A percentile compares a stretch with the other conserved stretches of the same genome.
Evolutionary conservation across 2,113 vertebrate species (phyloP).

Genomic region (Poicephalus meyeri): DNA sequence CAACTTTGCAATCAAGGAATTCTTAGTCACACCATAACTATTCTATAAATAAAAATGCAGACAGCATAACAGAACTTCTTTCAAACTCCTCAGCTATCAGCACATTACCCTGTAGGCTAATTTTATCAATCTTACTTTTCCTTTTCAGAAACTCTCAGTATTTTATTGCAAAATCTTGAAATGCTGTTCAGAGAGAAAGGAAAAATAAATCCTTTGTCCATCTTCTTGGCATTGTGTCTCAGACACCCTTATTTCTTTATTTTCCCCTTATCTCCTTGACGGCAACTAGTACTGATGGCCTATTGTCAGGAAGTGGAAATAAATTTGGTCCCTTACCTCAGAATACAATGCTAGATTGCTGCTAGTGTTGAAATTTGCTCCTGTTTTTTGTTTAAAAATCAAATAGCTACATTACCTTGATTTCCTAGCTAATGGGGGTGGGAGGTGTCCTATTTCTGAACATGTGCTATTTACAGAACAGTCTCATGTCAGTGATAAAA

Average conservation of each 20-base stretch:
- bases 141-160: not conserved
- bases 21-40: not conserved
- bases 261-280: not conserved
- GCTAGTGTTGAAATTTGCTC: not conserved
- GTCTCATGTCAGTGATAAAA: conserved; percentile 49
- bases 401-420: conserved; percentile 17
- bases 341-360: not conserved
- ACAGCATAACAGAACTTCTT: not conserved
- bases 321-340: not conserved
- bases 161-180: not conserved
- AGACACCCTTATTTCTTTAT: not conserved
- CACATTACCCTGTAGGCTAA: not conserved
- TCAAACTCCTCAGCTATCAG: not conserved
- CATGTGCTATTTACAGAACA: conserved; percentile 51
- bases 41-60: not conserved
- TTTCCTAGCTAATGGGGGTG: conserved; percentile 46
- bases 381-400: conserved; percentile 27
- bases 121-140: not conserved
- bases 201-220: not conserved
- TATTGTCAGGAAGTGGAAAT: not conserved
- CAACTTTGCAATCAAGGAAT: not conserved
- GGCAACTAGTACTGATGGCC: not conserved
- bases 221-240: not conserved
- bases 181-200: not conserved
- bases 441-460: conserved; percentile 55